A percentile compares a stretch with the other conserved stretches of the same genome.
Conservation (phyloP, 2,888 invertebrate species). For the Selenia dentaria region DNA sequence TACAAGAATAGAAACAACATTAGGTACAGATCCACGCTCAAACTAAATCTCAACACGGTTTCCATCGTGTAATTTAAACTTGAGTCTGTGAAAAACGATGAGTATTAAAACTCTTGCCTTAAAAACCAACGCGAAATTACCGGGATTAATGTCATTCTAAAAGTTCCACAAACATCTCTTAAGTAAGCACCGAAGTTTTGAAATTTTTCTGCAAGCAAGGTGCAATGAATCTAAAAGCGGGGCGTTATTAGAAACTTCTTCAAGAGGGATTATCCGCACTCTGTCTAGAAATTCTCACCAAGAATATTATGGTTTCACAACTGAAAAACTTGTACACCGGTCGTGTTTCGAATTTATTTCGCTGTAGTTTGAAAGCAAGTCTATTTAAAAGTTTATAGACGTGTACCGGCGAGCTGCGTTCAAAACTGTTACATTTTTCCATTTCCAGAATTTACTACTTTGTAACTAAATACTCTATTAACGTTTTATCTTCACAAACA, state of each 20-base stretch:
- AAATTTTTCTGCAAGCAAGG: conserved; percentile 69
- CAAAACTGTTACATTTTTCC: conserved; percentile 3
- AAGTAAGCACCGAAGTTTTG: conserved; percentile 55
- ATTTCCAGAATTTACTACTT: neutral
- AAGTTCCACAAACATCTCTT: conserved; percentile 65
- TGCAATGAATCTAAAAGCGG: conserved; percentile 72
- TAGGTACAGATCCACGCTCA: neutral
- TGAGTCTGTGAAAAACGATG: conserved; percentile 41
- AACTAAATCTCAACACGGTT: conserved; percentile 9
- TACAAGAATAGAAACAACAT: too few species aligned
- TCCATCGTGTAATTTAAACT: conserved; percentile 33
- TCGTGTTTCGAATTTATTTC: conserved; percentile 32
- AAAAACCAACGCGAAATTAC: conserved; percentile 58
- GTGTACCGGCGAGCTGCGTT: conserved; percentile 1
- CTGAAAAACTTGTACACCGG: conserved; percentile 42
- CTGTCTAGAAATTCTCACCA: conserved; percentile 46
- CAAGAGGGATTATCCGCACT: conserved; percentile 58
- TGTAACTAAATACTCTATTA: neutral
- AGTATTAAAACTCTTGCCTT: conserved; percentile 45
- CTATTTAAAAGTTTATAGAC: conserved; percentile 18
- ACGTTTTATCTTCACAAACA: too few species aligned
- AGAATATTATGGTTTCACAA: conserved; percentile 53
- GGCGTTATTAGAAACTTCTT: conserved; percentile 73
- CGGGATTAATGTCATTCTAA: conserved; percentile 65
- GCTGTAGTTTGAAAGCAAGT: conserved; percentile 20